Evolutionary conservation across 2,888 invertebrate genomes (phyloP).

Genomic region (Mamestra brassicae): DNA sequence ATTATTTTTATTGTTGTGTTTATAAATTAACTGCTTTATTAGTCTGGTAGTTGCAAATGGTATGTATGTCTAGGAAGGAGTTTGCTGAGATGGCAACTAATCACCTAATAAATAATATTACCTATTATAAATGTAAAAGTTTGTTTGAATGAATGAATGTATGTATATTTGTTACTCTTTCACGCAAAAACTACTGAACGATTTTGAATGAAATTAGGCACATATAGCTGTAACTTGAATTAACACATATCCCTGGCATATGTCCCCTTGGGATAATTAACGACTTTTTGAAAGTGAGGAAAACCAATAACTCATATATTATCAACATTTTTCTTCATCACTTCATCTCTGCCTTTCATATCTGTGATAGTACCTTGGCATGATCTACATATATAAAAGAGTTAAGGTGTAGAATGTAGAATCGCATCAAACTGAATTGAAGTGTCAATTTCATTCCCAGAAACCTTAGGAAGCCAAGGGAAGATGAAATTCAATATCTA

Average conservation of each 20-base stretch:
- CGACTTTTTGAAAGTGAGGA: neutral
- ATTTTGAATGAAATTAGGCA: too few species aligned
- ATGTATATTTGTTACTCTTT: neutral
- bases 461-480: slow-evolving; percentile 3
- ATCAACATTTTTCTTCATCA: neutral
- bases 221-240: too few species aligned
- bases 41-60: neutral
- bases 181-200: too few species aligned
- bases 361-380: neutral
- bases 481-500: slow-evolving; percentile 35
- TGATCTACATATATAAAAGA: neutral
- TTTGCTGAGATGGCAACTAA: neutral
- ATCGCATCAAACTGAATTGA: neutral
- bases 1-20: neutral
- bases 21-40: neutral
- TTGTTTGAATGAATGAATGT: neutral
- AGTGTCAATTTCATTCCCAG: slow-evolving; percentile 1
- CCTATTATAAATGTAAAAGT: too few species aligned
- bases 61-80: neutral
- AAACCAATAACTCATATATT: too few species aligned
- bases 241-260: too few species aligned
- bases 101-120: too few species aligned
- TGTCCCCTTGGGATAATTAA: too few species aligned
- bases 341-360: neutral
- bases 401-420: neutral